Evolutionary conservation across 2,113 vertebrate genomes (phyloP), one percentile per base, ranked within the genome.

Genomic region (Melospiza melodia): DNA sequence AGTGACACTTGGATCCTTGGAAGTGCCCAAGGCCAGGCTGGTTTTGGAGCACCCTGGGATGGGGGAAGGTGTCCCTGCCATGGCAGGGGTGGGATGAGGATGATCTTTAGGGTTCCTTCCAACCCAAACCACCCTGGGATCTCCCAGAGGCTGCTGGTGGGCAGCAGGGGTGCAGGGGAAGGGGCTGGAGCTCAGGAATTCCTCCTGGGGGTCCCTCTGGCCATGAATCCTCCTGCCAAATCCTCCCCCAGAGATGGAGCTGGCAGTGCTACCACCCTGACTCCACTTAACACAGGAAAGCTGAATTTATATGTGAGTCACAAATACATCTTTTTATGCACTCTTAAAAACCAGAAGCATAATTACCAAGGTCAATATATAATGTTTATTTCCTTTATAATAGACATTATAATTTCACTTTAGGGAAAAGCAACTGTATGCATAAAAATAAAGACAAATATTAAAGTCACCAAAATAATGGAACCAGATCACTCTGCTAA

Each of bases 401-500:
- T 92, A 89, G 96, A 97, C 97, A 91, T 97, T 97, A 97, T 97
- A 97, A 98, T 98, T 98, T 98, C 96, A 95, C 97, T 96, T 95
- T 86, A 95, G 97, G 97, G 98, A 97, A 97, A 95, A 74, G 95
- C 96, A 97, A 95, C 97, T 94, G 95, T 96, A 95, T 96, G 97
- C 98, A 97, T 98, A 97, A 98, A 98, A 98, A 98, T 98, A 98
- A 98, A 97, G 98, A 98, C 96, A 98, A 98, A 98, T 98, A 97
- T 97, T 97, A 98, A 98, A 98, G 96, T 96, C 95, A 85, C 97
- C 96, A 95, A 96, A 98, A 98, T 98, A 98, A 98, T 98, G 89
- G 96, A 90, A 96, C 43, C 61, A 90, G 97, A 97, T 98, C 97
- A 94, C 94, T 93, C 84, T 39, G 48, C 30, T 98, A 98, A 98